Conservation (phyloP, 2,113 vertebrate species). For the Thamnophis sirtalis region DNA sequence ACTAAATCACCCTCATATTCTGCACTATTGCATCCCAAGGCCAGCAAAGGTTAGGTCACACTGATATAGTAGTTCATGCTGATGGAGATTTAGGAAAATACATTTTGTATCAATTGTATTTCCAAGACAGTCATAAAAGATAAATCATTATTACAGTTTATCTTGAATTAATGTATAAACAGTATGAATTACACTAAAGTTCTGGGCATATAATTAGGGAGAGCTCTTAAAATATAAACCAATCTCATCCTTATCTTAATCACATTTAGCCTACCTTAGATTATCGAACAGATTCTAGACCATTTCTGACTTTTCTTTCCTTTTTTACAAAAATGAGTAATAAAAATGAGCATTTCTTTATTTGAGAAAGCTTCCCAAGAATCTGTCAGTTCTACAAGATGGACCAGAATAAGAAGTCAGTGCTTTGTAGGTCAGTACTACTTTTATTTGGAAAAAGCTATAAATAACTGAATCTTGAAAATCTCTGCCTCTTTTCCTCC, state of each 20-base stretch:
- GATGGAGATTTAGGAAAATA: background rate
- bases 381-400: background rate
- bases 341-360: background rate
- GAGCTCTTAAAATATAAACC: background rate
- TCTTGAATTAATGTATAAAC: background rate
- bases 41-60: background rate
- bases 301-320: background rate
- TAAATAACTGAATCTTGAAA: background rate
- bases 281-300: background rate
- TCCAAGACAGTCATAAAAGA: background rate
- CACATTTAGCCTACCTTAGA: background rate
- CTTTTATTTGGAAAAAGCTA: background rate
- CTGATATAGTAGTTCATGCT: background rate
- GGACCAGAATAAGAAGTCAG: background rate
- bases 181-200: background rate
- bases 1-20: background rate
- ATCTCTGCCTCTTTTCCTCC: background rate
- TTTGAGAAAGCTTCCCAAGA: background rate
- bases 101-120: background rate
- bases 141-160: background rate
- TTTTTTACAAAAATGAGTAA: background rate
- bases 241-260: background rate
- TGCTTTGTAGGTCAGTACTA: background rate
- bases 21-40: background rate
- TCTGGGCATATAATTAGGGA: background rate